phyloP scores from a whole-genome alignment of 2,888 invertebrate genomes.

The Caenorhabditis wallacei region DNA sequence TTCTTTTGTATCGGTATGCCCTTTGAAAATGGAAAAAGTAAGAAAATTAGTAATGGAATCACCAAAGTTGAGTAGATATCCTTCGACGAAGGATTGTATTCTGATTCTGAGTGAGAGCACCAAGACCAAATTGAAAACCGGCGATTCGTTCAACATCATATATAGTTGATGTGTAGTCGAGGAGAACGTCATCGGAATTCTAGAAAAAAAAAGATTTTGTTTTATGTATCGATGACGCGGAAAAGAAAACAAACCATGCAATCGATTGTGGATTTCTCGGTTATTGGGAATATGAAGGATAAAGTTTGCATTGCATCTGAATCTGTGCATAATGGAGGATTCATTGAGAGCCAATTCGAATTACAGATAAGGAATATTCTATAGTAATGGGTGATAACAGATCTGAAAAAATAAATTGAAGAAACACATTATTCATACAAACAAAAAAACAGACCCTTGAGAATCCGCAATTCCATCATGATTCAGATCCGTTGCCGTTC shows the following conservation, averaged over 20 bases:
- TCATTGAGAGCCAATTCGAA: conserved; percentile 48
- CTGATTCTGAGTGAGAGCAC: conserved; percentile 43
- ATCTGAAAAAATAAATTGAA: not conserved
- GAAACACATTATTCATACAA: not conserved
- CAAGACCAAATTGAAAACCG: conserved; percentile 49
- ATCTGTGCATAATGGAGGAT: conserved; percentile 46
- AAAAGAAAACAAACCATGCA: conserved; percentile 41
- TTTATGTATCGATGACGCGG: not conserved
- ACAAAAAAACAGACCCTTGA: not conserved
- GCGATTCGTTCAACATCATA: conserved; percentile 57
- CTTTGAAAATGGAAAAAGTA: not conserved
- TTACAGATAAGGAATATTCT: conserved; percentile 47
- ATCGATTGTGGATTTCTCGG: conserved; percentile 36
- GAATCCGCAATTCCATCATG: conserved; percentile 61
- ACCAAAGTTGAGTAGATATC: conserved; percentile 52
- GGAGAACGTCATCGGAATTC: conserved; percentile 49
- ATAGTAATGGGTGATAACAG: conserved; percentile 51
- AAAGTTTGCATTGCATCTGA: conserved; percentile 37
- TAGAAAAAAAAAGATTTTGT: conserved; percentile 15
- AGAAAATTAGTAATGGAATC: not conserved
- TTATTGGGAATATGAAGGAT: conserved; percentile 57
- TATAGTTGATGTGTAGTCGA: conserved; percentile 61
- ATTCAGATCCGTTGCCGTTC: conserved; percentile 60
- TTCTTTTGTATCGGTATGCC: conserved; percentile 1
- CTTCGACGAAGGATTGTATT: conserved; percentile 39